Base-by-base conservation (phyloP, 1,140 invertebrate species). In the Drosophila suzukii region DNA sequence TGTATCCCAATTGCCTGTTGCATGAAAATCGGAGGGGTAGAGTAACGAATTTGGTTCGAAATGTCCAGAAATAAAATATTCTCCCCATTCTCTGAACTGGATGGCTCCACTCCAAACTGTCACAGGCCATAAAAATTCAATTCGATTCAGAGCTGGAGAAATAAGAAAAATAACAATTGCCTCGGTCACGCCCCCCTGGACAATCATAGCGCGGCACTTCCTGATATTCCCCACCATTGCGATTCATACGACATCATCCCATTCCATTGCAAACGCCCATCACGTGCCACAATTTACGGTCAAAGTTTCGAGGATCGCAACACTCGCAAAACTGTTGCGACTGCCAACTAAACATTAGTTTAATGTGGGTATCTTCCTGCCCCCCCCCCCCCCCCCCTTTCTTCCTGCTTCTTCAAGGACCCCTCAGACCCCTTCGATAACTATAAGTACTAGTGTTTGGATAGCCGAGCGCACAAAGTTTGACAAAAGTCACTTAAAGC, bases 401-500 rank as follows among this genome's bases (percentile, higher is more conserved):
- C 27, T 38, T 20, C 32, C 20, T n/a, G 30, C 7, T 20, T 13
- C 13, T 51, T 36, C 24, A 38, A 46, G 13, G n/a, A 39, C 43
- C 34, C 13, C 27, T 6, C 41, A 8, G 34, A 32, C 17, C 30
- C 60, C 78, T 57, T 88, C 86, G 83, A 86, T 88, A 88, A 89
- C 84, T 89, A 79, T 79, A 65, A 88, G 84, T 77, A 73, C 71
- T 82, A 15, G 49, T 68, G 76, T 82, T 83, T 89, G 60, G 83
- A 65, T 63, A 73, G 78, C 55, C 54, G 75, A 78, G 80, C 71
- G 56, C 62, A 62, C 73, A 68, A 77, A 88, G 84, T 88, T 89
- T 78, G 85, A 89, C 84, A 83, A 88, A 88, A 88, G 83, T 89
- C 83, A 83, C 80, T 89, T 88, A 89, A 88, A 88, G 72, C 84